Evolutionary conservation across 2,113 vertebrate species (phyloP).

Genomic region (Cynopterus brachyotis): DNA sequence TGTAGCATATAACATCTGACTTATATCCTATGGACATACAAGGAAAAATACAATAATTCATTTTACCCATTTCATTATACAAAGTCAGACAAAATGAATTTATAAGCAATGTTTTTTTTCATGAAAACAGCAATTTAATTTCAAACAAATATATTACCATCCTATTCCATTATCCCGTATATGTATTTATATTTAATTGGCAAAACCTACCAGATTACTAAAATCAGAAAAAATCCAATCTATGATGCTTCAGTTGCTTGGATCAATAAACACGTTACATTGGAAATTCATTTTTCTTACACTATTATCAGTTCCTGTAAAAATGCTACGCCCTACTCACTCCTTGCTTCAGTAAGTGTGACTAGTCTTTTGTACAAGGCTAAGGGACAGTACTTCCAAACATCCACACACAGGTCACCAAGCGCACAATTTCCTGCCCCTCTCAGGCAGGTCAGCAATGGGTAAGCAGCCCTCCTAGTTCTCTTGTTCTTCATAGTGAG

Average conservation of each 20-base stretch:
- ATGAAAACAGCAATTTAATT: slow-evolving; percentile 80
- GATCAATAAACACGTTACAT: background rate
- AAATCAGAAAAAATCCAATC: slow-evolving; percentile 43
- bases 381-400: slow-evolving; percentile 42
- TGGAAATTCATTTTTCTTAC: slow-evolving; percentile 38
- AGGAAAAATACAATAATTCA: slow-evolving; percentile 41
- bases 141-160: slow-evolving; percentile 73
- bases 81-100: slow-evolving; percentile 66
- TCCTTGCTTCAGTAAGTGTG: slow-evolving; percentile 18
- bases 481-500: slow-evolving; percentile 87
- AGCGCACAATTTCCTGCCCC: background rate
- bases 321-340: background rate
- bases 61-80: slow-evolving; percentile 60
- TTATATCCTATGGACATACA: slow-evolving; percentile 33
- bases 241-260: slow-evolving; percentile 27
- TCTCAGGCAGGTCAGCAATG: background rate
- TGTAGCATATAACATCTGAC: slow-evolving; percentile 27
- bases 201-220: slow-evolving; percentile 38
- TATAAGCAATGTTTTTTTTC: slow-evolving; percentile 60
- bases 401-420: background rate
- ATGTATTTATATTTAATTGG: background rate
- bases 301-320: slow-evolving; percentile 31
- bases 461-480: slow-evolving; percentile 65
- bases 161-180: slow-evolving; percentile 50
- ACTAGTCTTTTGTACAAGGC: slow-evolving; percentile 1